These are phyloP conservation scores for Conus betulinus DNA, from an alignment of 1,140 invertebrate genomes.

Conservation along the genomic window DNA sequence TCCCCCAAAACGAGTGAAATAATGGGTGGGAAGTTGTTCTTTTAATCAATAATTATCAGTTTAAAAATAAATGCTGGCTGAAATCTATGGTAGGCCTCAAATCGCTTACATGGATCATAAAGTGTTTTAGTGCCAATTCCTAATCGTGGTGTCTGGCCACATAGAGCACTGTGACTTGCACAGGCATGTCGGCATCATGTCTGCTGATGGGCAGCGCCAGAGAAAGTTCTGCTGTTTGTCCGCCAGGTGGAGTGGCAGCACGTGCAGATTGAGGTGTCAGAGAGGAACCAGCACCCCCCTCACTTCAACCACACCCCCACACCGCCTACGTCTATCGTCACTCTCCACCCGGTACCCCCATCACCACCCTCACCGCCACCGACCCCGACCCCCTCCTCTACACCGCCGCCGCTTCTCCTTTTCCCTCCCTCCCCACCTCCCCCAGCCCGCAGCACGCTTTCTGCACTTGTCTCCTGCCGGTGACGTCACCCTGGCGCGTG, in stretches of 20 bases:
- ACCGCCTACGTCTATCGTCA: background rate
- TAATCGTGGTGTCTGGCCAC: too few relatives aligned
- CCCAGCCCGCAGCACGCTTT: background rate
- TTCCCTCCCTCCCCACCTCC: background rate
- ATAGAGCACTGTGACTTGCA: too few relatives aligned
- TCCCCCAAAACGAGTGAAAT: too few relatives aligned
- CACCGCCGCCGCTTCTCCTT: background rate
- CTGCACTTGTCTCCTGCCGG: background rate
- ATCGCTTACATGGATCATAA: too few relatives aligned
- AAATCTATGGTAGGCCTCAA: too few relatives aligned
- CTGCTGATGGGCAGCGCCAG: too few relatives aligned
- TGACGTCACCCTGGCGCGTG: background rate
- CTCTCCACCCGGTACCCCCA: background rate
- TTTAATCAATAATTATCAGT: too few relatives aligned
- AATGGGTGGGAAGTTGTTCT: too few relatives aligned
- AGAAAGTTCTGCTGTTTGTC: too few relatives aligned
- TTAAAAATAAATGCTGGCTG: too few relatives aligned
- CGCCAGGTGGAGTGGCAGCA: background rate
- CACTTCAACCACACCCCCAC: background rate
- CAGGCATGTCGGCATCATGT: too few relatives aligned
- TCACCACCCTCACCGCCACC: background rate
- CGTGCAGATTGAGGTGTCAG: background rate
- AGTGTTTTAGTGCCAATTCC: too few relatives aligned
- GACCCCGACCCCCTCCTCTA: background rate
- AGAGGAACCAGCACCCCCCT: background rate